Conservation (phyloP, 2,888 invertebrate species). For the Listrodromus nycthemerus region DNA sequence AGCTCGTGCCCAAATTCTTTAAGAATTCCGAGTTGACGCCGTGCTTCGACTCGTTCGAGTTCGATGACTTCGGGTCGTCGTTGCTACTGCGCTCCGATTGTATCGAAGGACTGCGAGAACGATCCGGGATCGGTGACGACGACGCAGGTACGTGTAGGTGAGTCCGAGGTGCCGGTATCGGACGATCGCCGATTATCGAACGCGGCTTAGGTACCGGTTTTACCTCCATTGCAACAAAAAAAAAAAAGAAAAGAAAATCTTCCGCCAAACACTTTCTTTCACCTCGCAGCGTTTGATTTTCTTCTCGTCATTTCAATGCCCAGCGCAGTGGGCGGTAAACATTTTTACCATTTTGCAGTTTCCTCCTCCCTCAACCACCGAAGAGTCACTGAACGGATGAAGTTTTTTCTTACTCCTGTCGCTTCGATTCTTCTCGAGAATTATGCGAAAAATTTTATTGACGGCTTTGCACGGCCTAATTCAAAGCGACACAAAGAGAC, state of each 20-base stretch:
- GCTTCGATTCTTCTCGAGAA: too few species aligned
- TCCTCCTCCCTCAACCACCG: neutral
- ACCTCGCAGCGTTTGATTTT: neutral
- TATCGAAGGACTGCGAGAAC: slow-evolving; percentile 67
- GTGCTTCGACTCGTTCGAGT: slow-evolving; percentile 64
- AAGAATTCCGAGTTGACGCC: slow-evolving; percentile 76
- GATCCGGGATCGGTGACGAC: slow-evolving; percentile 11
- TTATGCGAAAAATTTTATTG: too few species aligned
- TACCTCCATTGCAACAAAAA: slow-evolving; percentile 76
- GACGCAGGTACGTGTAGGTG: slow-evolving; percentile 61
- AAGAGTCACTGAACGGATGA: neutral
- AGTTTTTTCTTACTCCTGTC: neutral
- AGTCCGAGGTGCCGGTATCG: slow-evolving; percentile 79
- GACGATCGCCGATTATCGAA: slow-evolving; percentile 75
- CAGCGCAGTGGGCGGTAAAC: neutral
- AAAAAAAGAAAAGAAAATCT: neutral
- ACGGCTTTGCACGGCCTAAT: neutral
- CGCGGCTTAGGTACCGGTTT: slow-evolving; percentile 82
- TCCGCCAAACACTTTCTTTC: neutral
- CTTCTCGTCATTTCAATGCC: neutral
- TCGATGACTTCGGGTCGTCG: slow-evolving; percentile 68
- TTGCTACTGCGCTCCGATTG: slow-evolving; percentile 75
- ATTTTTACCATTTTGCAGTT: neutral
- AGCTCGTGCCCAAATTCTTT: slow-evolving; percentile 81
- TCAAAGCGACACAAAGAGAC: slow-evolving; percentile 10